Evolutionary conservation across 2,113 vertebrate species (phyloP), one percentile per base, ranked within the genome.

Genomic region (Centropus unirufus): DNA sequence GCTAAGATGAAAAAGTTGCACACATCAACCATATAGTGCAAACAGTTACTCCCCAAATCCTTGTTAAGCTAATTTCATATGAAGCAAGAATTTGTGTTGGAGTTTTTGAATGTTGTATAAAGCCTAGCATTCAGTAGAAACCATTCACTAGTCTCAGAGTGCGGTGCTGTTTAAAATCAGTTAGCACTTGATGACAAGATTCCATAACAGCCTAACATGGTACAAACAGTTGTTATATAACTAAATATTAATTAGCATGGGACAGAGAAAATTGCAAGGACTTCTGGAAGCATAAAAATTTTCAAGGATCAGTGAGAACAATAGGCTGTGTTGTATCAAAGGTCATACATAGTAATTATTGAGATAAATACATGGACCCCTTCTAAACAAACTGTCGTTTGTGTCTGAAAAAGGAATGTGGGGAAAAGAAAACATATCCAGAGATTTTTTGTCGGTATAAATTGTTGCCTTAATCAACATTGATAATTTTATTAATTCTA

Each of bases 71-170:
- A 90, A 93, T 93, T 94, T 95, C 87, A 63, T 30, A 84, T 74
- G 86, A 92, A 96, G 78, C 74, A 79, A 87, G 92, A 96, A 94
- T 96, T 77, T 78, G 88, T 93, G 96, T 91, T 87, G 87, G 96
- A 95, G 95, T 93, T 95, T 80, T 86, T 87, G 85, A 92, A 62
- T 59, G 49, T 34, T 91, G 69, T 51, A 36, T 52, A 44, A 94
- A 92, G 55, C 29, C 67, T 46, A n/a, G 76, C 32, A 52, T 34
- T 89, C 68, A 86, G 90, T 62, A 63, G 92, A 40, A 89, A 36
- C 47, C 49, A 46, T 89, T 93, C 83, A 69, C 40, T 16, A 36
- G 52, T 49, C 61, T 54, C 77, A 26, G 52, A 83, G 24, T 11
- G 59, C 44, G 58, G 66, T 39, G 62, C 91, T 96, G 91, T 91